Conservation (phyloP, 2,797 vertebrate species). For the Tangara arthus region DNA sequence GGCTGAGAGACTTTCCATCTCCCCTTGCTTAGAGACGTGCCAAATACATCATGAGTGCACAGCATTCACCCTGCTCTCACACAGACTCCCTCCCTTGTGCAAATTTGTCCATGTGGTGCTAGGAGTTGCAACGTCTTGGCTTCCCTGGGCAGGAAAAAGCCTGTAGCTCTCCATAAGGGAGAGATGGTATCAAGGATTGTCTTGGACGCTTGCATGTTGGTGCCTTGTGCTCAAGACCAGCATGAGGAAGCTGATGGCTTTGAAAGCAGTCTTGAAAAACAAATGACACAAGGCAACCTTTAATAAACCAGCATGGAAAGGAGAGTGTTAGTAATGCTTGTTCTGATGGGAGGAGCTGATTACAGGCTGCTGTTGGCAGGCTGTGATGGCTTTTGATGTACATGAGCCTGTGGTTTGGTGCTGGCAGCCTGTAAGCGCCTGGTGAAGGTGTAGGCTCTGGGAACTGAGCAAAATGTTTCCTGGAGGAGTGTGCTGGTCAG, state of each 20-base stretch:
- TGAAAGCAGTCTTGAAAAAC: conserved; percentile 39
- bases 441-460: not conserved
- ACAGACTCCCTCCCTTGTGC: not conserved
- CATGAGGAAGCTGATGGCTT: not conserved
- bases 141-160: not conserved
- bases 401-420: not conserved
- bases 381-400: not conserved
- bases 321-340: conserved; percentile 38
- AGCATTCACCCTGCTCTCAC: not conserved
- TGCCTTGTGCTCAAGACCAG: not conserved
- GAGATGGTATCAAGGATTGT: not conserved
- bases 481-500: not conserved
- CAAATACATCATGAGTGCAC: not conserved
- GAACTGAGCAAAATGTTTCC: not conserved
- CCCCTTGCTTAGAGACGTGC: not conserved
- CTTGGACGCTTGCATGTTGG: not conserved
- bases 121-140: not conserved
- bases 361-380: conserved; percentile 34
- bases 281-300: conserved; percentile 39
- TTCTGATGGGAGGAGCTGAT: conserved; percentile 46
- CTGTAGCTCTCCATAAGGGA: not conserved
- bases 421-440: not conserved
- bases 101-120: not conserved
- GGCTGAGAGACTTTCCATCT: not conserved
- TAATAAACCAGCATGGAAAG: not conserved